Evolutionary conservation across 2,888 invertebrate genomes (phyloP).

Genomic region (Eupithecia dodoneata): DNA sequence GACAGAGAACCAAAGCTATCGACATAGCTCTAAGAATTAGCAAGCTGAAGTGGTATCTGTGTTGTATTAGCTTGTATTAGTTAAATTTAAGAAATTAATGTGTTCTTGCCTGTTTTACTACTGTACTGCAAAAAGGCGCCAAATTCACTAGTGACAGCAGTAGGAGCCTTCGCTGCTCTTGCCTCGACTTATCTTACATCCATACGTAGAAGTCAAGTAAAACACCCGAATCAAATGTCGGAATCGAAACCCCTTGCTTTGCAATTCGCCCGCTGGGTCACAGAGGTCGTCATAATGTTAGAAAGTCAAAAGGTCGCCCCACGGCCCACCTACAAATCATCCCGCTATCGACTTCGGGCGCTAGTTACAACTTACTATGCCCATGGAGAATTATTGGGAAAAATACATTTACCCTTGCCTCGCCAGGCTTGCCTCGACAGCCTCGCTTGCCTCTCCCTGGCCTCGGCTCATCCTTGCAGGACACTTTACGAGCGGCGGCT

Average conservation of each 20-base stretch:
- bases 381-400: constrained; percentile 31
- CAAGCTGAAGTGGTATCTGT: no score
- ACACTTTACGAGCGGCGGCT: constrained; percentile 70
- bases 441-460: not conserved
- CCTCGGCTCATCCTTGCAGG: constrained; percentile 21
- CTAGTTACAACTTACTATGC: not conserved
- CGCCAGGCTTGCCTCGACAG: not conserved
- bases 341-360: not conserved
- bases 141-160: no score
- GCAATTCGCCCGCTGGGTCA: no score
- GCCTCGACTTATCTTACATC: no score
- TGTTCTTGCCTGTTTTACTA: no score
- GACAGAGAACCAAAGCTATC: no score
- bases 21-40: no score
- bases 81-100: no score
- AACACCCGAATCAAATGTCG: not conserved
- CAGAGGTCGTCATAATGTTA: not conserved
- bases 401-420: constrained; percentile 25
- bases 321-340: not conserved
- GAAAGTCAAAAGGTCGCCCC: not conserved
- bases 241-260: not conserved
- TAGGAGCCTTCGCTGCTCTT: no score
- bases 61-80: no score
- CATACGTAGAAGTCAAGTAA: no score
- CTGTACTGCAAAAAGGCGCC: no score